Evolutionary conservation across 1,140 invertebrate species (phyloP).

Genomic region (Aplysia californica): DNA sequence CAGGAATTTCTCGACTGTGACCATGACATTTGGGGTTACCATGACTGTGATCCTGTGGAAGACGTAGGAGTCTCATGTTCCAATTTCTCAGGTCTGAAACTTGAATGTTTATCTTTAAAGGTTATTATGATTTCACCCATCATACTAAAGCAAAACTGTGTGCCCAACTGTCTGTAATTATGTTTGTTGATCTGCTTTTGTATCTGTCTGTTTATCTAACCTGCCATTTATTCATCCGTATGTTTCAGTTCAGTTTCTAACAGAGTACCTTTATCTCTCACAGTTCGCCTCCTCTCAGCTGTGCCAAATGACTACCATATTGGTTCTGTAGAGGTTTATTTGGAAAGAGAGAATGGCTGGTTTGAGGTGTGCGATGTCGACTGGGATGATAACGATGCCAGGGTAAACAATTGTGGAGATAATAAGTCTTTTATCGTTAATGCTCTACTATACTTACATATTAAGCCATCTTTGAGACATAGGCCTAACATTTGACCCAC

Average conservation of each 20-base stretch:
- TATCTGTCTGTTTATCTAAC: too few species aligned
- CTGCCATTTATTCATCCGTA: too few species aligned
- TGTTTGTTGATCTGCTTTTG: too few species aligned
- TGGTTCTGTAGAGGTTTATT: conserved; percentile 42
- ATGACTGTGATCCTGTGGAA: background rate
- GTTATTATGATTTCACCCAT: too few species aligned
- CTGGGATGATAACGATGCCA: conserved; percentile 45
- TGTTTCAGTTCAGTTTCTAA: too few species aligned
- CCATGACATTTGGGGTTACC: conserved; percentile 6
- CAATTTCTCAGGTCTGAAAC: background rate
- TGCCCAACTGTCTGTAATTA: too few species aligned
- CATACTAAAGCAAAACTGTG: too few species aligned
- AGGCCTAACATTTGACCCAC: too few species aligned
- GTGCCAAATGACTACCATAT: conserved; percentile 27
- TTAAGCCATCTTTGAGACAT: too few species aligned
- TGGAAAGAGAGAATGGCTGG: conserved; percentile 33
- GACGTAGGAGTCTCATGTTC: background rate
- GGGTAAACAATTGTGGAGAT: conserved; percentile 19
- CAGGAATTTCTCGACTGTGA: conserved; percentile 12
- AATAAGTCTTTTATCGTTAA: too few species aligned
- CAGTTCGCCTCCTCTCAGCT: conserved; percentile 39
- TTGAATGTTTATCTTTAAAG: too few species aligned
- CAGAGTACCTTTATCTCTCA: background rate
- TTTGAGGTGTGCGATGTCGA: conserved; percentile 40
- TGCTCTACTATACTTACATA: too few species aligned